These are phyloP conservation scores for Sylvilagus floridanus DNA, from an alignment of 2,797 vertebrate species.

Conservation along the genomic window DNA sequence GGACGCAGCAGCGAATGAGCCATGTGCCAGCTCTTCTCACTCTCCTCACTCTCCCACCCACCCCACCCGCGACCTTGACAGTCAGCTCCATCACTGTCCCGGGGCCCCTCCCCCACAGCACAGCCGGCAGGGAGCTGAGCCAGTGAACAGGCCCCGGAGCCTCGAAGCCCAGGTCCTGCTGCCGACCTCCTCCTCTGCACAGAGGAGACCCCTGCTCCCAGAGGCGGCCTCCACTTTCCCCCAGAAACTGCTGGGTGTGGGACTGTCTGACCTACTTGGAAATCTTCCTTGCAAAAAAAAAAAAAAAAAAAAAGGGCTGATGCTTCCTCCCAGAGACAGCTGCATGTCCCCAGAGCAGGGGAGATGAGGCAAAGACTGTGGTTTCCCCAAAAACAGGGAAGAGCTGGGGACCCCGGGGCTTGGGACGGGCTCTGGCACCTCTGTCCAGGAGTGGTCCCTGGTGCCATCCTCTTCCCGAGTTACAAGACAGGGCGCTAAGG, in stretches of 20 bases:
- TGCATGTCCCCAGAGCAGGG: constrained; percentile 22
- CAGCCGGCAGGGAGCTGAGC: neutral
- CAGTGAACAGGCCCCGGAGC: rapidly evolving
- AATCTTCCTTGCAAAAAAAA: constrained; percentile 23
- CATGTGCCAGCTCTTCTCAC: neutral
- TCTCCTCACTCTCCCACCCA: neutral
- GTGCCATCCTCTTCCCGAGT: too few relatives aligned
- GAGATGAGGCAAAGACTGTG: constrained; percentile 2
- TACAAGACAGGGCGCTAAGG: neutral
- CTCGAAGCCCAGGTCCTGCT: rapidly evolving
- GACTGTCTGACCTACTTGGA: constrained; percentile 61
- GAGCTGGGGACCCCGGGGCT: neutral
- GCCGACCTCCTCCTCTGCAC: neutral
- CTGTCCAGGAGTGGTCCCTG: neutral
- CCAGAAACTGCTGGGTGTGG: neutral
- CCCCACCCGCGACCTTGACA: neutral
- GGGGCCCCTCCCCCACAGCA: neutral
- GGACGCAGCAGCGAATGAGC: neutral
- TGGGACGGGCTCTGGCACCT: neutral
- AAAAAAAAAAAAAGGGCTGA: neutral
- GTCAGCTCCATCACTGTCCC: rapidly evolving
- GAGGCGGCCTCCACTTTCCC: neutral
- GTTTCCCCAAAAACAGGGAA: neutral
- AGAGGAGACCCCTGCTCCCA: neutral
- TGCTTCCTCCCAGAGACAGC: constrained; percentile 30